Evolutionary conservation across 1,140 invertebrate genomes (phyloP), one percentile per base, ranked within the genome.

Genomic region (Magallana gigas): DNA sequence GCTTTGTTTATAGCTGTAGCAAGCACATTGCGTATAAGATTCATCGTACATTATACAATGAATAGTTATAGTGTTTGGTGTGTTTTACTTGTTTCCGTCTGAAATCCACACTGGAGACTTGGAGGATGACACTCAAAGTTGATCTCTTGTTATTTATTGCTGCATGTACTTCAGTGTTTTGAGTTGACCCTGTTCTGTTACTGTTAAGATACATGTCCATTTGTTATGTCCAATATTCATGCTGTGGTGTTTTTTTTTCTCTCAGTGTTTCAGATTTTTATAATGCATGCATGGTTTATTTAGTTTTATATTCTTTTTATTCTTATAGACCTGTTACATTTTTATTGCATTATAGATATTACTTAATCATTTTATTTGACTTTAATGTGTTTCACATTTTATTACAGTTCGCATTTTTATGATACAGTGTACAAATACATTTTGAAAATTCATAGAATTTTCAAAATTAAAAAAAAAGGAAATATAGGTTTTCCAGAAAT

Each of bases 271-370:
- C 23, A 29, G 23, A 12, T 76, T 29, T 76, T 71, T 76, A n/a
- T 76, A 29, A 76, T 76, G 23, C 68, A 76, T 76, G 68, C 68
- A 36, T 76, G 36, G 36, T 76, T 62, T 16, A 62, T 62, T 62
- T 76, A 29, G 23, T 76, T 76, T 48, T 76, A 76, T 76, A 76
- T 36, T 36, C 23, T 76, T 76, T 76, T 76, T 76, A 76, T 29
- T 23, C 12, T 36, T 29, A 36, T 29, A 18, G 36, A 76, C 36
- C 8, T 76, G 8, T 76, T 29, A 76, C 36, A 76, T 76, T 76
- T 76, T 76, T 29, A 76, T 8, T 76, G 14, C 18, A 76, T 76
- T 71, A 23, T 71, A 29, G 4, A 71, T 71, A 71, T 71, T 8
- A 71, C 29, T 23, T 71, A 71, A n/a, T 64, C 1, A 23, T 71